A percentile compares a stretch with the other conserved stretches of the same genome.
Evolutionary conservation across 2,113 vertebrate genomes (phyloP).

Genomic region (Salminus brasiliensis): DNA sequence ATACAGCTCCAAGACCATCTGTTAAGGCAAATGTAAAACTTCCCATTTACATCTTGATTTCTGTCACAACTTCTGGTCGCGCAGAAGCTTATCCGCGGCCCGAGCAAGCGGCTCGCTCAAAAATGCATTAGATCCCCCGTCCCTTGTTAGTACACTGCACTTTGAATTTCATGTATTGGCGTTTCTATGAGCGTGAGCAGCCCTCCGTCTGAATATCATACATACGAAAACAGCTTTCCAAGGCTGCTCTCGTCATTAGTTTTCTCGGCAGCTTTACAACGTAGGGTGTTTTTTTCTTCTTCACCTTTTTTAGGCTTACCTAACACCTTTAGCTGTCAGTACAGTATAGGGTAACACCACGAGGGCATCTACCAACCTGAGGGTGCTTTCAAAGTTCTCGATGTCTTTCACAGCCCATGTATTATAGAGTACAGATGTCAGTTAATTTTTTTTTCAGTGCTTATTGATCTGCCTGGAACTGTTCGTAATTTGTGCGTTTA

Average conservation of each 20-base stretch:
- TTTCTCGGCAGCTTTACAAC: slow-evolving; percentile 10
- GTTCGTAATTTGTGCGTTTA: background rate
- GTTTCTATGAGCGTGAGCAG: background rate
- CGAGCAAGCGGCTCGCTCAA: background rate
- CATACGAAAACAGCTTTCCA: slow-evolving; percentile 25
- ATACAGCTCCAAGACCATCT: slow-evolving; percentile 37
- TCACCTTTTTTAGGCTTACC: background rate
- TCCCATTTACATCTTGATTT: slow-evolving; percentile 38
- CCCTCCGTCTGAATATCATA: slow-evolving; percentile 17
- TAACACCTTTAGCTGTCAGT: slow-evolving; percentile 4
- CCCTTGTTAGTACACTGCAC: background rate
- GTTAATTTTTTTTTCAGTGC: slow-evolving; percentile 26
- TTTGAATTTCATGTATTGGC: background rate
- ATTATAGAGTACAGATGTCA: slow-evolving; percentile 13
- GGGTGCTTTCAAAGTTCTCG: background rate
- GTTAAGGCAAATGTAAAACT: slow-evolving; percentile 40
- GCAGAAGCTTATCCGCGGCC: background rate
- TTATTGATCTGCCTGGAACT: background rate
- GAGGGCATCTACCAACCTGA: background rate
- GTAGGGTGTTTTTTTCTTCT: background rate
- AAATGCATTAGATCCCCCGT: background rate
- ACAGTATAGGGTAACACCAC: background rate
- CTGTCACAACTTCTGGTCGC: slow-evolving; percentile 3
- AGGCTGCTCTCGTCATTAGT: slow-evolving; percentile 32
- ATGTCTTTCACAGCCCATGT: slow-evolving; percentile 13